A percentile compares a stretch with the other conserved stretches of the same genome.
phyloP scores from a whole-genome alignment of 2,113 vertebrate genomes.

The Clinocottus analis region DNA sequence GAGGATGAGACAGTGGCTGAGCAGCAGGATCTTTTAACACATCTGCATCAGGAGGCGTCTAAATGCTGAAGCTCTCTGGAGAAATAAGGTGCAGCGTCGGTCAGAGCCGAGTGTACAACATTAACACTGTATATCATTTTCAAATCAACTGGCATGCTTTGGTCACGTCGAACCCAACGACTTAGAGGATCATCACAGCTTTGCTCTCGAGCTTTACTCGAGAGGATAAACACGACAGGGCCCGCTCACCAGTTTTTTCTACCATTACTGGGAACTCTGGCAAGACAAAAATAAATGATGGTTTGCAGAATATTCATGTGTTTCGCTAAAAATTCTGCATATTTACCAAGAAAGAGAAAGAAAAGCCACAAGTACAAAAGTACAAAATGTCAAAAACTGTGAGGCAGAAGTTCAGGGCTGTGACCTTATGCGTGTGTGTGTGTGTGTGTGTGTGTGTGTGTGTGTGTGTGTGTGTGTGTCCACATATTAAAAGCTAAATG shows the following conservation, averaged over 20 bases:
- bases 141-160: neutral
- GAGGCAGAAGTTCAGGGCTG: slow-evolving; percentile 22
- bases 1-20: slow-evolving; percentile 14
- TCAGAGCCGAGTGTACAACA: neutral
- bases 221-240: neutral
- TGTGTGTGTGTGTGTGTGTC: slow-evolving; percentile 42
- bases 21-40: slow-evolving; percentile 69
- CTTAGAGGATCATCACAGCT: neutral
- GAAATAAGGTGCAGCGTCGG: slow-evolving; percentile 6
- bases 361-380: neutral
- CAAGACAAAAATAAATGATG: neutral
- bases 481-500: slow-evolving; percentile 59
- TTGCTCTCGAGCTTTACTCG: neutral
- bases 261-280: neutral
- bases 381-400: slow-evolving; percentile 39
- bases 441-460: slow-evolving; percentile 34
- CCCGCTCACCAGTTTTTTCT: neutral
- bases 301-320: neutral
- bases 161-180: neutral
- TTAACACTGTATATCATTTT: neutral
- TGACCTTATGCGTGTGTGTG: slow-evolving; percentile 47
- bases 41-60: slow-evolving; percentile 69
- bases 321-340: neutral
- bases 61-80: slow-evolving; percentile 5
- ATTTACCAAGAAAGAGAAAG: neutral